Conservation (phyloP, 1,140 invertebrate species). For the Drosophila sechellia region DNA sequence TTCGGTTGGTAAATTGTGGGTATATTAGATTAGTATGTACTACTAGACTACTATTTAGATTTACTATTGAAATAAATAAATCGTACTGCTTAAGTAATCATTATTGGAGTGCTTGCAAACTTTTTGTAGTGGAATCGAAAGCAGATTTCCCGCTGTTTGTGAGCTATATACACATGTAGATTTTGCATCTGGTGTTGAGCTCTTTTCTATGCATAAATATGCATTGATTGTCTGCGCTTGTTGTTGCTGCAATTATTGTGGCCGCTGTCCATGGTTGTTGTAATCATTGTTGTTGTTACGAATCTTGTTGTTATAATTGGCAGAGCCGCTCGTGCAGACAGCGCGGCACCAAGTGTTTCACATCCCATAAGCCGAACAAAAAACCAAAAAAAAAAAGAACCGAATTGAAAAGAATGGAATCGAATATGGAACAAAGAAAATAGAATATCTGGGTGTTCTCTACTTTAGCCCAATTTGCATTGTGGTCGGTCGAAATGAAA, state of each 20-base stretch:
- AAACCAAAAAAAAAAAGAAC: slow-evolving; percentile 13
- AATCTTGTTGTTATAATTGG: slow-evolving; percentile 44
- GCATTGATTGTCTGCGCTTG: slow-evolving; percentile 57
- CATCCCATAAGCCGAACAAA: slow-evolving; percentile 53
- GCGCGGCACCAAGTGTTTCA: slow-evolving; percentile 80
- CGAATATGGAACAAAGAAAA: slow-evolving; percentile 12
- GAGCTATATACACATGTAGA: slow-evolving; percentile 41
- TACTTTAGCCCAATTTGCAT: slow-evolving; percentile 31
- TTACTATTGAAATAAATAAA: no score
- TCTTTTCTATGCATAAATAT: slow-evolving; percentile 51
- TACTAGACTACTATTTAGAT: no score
- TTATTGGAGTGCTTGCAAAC: not conserved
- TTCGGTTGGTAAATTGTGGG: no score
- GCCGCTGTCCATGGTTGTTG: slow-evolving; percentile 37
- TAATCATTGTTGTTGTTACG: slow-evolving; percentile 22
- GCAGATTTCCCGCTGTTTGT: slow-evolving; percentile 7
- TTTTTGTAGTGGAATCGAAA: no score
- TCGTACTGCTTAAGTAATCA: not conserved
- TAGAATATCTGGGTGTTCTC: slow-evolving; percentile 18
- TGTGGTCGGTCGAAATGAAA: slow-evolving; percentile 11
- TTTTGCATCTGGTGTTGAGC: slow-evolving; percentile 54
- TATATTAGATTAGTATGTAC: no score
- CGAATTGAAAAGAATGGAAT: slow-evolving; percentile 23
- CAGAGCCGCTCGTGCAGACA: slow-evolving; percentile 70
- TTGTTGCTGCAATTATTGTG: slow-evolving; percentile 67